A percentile compares a stretch with the other conserved stretches of the same genome.
These are phyloP conservation scores for Coremacera marginata DNA, from an alignment of 2,888 invertebrate genomes.

Conservation along the genomic window DNA sequence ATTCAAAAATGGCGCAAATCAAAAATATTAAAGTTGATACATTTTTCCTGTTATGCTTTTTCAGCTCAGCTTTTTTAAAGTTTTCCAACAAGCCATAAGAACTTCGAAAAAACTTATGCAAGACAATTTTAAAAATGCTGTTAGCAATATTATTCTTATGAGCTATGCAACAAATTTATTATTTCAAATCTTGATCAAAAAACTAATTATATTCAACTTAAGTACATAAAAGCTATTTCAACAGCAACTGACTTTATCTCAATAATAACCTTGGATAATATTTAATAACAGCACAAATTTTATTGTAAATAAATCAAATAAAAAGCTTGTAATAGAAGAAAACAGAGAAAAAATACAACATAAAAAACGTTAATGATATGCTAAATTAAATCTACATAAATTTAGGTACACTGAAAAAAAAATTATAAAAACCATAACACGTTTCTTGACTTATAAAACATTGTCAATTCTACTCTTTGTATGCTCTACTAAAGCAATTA, in stretches of 20 bases:
- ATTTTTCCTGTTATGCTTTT: no score
- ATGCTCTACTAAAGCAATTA: constrained; percentile 17
- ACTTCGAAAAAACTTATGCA: no score
- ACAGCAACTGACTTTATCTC: background rate
- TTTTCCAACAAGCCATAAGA: no score
- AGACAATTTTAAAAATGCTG: background rate
- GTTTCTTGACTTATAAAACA: background rate
- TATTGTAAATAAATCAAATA: constrained; percentile 24
- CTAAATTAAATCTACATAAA: constrained; percentile 3
- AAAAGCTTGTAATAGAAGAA: background rate
- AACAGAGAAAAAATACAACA: background rate
- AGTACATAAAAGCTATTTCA: background rate
- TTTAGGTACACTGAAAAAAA: background rate
- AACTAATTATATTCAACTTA: background rate
- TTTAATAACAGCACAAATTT: constrained; percentile 17
- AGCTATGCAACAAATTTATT: background rate
- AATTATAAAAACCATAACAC: background rate
- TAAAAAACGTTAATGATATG: background rate
- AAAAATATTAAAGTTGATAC: no score
- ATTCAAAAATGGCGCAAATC: no score
- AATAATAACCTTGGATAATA: background rate
- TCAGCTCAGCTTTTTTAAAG: no score
- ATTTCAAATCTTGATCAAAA: background rate
- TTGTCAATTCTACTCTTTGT: constrained; percentile 33
- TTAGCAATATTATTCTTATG: background rate